Evolutionary conservation across 1,140 invertebrate genomes (phyloP).

Genomic region (Battus philenor): DNA sequence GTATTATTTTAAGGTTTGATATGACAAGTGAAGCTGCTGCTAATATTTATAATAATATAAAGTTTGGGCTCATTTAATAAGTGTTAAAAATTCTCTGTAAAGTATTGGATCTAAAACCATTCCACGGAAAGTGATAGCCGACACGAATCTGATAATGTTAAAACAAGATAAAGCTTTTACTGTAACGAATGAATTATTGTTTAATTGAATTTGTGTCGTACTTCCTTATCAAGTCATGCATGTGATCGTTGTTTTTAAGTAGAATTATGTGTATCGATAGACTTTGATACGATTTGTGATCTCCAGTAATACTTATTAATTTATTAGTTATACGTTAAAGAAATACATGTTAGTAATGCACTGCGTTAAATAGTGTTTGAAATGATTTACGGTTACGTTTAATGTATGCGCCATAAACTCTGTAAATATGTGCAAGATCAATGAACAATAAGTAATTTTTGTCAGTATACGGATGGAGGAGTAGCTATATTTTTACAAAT

Average conservation of each 20-base stretch:
- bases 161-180: too few species aligned
- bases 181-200: too few species aligned
- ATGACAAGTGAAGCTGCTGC: too few species aligned
- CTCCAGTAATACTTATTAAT: slow-evolving; percentile 42
- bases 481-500: slow-evolving; percentile 10
- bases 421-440: slow-evolving; percentile 1
- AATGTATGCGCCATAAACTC: background rate
- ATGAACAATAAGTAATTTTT: slow-evolving; percentile 9
- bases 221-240: slow-evolving; percentile 17
- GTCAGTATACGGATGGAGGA: slow-evolving; percentile 7
- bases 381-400: background rate
- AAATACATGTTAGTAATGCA: slow-evolving; percentile 8
- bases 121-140: slow-evolving; percentile 11
- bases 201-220: too few species aligned
- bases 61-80: too few species aligned
- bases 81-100: too few species aligned
- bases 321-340: slow-evolving; percentile 8
- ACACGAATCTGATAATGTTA: too few species aligned
- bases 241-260: slow-evolving; percentile 17
- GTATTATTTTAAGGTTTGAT: too few species aligned
- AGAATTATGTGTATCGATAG: slow-evolving; percentile 12
- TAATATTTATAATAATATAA: too few species aligned
- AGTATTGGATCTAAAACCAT: too few species aligned
- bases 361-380: background rate
- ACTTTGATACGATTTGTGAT: slow-evolving; percentile 37